Percentiles rank a stretch among this genome's conserved stretches.
Conservation (phyloP, 2,797 vertebrate genomes). For the Erethizon dorsatum region DNA sequence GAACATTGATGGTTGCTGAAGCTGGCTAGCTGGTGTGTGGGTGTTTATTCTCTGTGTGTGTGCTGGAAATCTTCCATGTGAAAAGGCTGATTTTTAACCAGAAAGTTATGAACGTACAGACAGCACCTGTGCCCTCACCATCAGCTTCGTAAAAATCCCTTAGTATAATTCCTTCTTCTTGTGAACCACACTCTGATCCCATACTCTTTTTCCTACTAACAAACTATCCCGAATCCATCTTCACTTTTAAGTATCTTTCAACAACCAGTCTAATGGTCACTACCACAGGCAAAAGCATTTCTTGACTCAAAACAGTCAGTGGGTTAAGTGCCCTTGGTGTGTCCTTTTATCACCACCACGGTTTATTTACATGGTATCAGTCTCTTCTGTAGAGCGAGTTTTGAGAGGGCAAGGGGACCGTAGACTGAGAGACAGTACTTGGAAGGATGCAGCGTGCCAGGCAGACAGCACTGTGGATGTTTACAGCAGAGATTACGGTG, state of each 20-base stretch:
- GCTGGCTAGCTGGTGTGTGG: background rate
- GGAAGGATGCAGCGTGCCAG: background rate
- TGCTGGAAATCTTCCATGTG: conserved; percentile 38
- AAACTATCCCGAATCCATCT: background rate
- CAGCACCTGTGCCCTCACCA: background rate
- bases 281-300: background rate
- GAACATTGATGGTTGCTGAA: background rate
- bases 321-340: background rate
- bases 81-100: background rate
- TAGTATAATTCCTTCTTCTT: background rate
- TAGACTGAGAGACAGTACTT: background rate
- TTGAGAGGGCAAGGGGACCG: background rate
- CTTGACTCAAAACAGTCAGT: conserved; percentile 33
- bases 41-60: conserved; percentile 22
- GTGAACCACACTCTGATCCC: background rate
- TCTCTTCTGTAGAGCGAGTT: conserved; percentile 19
- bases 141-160: background rate
- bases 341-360: conserved; percentile 21
- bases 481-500: background rate
- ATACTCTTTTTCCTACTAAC: background rate
- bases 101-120: background rate
- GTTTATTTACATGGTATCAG: background rate
- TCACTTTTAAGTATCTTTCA: conserved; percentile 19
- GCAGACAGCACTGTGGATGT: background rate
- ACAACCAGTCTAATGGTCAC: background rate